Evolutionary conservation across 2,888 invertebrate species (phyloP).

Genomic region (Seladonia tumulorum): DNA sequence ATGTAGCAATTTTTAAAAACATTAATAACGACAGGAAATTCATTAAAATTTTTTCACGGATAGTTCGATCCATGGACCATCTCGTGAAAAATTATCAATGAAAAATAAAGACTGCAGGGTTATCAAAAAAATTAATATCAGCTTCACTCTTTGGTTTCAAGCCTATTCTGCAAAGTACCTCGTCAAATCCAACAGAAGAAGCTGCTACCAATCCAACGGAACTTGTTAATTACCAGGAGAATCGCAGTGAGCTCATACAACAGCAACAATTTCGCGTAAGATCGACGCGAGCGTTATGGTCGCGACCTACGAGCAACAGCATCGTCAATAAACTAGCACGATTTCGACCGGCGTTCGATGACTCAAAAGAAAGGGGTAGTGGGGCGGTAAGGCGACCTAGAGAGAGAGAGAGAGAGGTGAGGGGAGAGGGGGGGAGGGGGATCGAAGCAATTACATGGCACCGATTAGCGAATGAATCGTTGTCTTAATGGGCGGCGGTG

Average conservation of each 20-base stretch:
- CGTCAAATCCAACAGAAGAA: too few species aligned
- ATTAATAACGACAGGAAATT: background rate
- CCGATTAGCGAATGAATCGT: conserved; percentile 23
- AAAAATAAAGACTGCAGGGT: background rate
- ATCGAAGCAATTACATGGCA: background rate
- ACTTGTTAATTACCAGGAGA: background rate
- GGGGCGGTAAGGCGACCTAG: background rate
- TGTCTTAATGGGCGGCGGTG: conserved; percentile 7
- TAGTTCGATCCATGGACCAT: background rate
- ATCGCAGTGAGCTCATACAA: background rate
- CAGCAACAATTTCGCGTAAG: background rate
- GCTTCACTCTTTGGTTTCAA: too few species aligned
- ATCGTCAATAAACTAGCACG: background rate
- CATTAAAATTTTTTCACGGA: background rate
- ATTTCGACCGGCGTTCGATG: conserved; percentile 5
- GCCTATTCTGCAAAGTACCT: too few species aligned
- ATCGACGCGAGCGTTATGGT: background rate
- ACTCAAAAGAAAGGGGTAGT: background rate
- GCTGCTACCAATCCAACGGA: background rate
- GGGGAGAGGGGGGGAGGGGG: background rate
- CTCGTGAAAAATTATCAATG: background rate
- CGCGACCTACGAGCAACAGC: background rate
- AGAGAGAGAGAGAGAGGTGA: background rate
- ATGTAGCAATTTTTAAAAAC: too few species aligned
- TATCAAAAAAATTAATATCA: too few species aligned